Percentiles rank a stretch among this genome's conserved stretches.
These are phyloP conservation scores for Coecobrya sp. DNA, from an alignment of 2,888 invertebrate genomes.

Conservation along the genomic window DNA sequence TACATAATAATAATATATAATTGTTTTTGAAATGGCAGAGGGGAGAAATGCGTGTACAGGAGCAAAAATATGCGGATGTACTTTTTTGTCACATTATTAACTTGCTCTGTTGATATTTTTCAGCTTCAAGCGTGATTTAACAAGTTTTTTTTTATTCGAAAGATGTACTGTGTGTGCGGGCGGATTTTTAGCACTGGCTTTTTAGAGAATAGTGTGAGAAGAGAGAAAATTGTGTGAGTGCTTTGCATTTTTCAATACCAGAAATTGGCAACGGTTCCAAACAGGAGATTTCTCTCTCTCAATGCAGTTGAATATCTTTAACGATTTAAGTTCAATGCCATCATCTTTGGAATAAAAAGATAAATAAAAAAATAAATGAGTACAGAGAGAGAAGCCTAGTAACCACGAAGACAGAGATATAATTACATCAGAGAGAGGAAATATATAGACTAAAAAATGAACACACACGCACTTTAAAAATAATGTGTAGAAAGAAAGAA, in stretches of 20 bases:
- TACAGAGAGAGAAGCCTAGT: too few relatives aligned
- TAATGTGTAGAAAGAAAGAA: too few relatives aligned
- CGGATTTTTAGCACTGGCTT: background rate
- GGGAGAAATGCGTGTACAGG: background rate
- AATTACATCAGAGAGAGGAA: too few relatives aligned
- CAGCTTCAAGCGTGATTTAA: constrained; percentile 9
- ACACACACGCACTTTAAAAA: too few relatives aligned
- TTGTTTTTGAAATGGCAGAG: constrained; percentile 12
- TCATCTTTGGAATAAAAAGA: background rate
- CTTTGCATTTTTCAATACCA: constrained; percentile 53
- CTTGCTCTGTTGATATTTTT: background rate
- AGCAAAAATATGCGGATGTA: constrained; percentile 45
- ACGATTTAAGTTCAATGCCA: constrained; percentile 58
- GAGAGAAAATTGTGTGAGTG: background rate
- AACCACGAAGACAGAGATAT: too few relatives aligned
- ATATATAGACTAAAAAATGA: too few relatives aligned
- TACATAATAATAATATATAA: background rate
- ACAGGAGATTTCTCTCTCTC: background rate
- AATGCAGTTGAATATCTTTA: background rate
- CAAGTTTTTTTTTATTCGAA: too few relatives aligned
- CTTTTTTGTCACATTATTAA: constrained; percentile 16
- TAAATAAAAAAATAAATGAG: background rate
- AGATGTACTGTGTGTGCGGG: constrained; percentile 14
- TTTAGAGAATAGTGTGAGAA: background rate
- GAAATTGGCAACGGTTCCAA: constrained; percentile 48